These are phyloP conservation scores for Ptilorrhoa leucosticta DNA, from an alignment of 2,113 vertebrate genomes.

Conservation along the genomic window DNA sequence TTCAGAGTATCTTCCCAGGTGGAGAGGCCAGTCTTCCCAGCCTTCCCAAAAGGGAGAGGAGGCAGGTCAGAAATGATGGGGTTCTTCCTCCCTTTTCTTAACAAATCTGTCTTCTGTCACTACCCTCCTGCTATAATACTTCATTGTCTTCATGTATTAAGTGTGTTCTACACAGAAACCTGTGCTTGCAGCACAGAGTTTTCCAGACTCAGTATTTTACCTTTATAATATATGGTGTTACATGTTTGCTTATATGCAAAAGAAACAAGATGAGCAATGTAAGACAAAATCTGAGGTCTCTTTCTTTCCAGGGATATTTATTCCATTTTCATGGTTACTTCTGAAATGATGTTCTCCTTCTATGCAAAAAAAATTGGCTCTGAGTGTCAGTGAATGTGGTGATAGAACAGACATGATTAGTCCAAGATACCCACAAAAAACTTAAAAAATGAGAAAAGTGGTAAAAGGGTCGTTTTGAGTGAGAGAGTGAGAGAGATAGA, in stretches of 20 bases:
- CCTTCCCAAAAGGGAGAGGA: neutral
- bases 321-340: neutral
- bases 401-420: neutral
- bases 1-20: neutral
- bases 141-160: neutral
- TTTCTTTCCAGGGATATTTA: neutral
- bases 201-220: neutral
- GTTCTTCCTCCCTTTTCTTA: neutral
- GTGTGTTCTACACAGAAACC: neutral
- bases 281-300: neutral
- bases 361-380: neutral
- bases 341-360: neutral
- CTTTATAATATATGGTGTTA: neutral
- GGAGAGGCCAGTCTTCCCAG: neutral
- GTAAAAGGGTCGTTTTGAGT: neutral
- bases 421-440: neutral
- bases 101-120: neutral
- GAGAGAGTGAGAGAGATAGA: neutral
- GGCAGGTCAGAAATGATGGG: neutral
- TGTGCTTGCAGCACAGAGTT: neutral
- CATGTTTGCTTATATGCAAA: neutral
- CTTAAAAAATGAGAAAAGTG: neutral
- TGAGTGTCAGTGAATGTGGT: accelerated
- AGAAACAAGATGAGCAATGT: neutral
- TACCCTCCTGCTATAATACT: neutral